Evolutionary conservation across 2,797 vertebrate species (phyloP).

Genomic region (Muraenolepis orangiensis): DNA sequence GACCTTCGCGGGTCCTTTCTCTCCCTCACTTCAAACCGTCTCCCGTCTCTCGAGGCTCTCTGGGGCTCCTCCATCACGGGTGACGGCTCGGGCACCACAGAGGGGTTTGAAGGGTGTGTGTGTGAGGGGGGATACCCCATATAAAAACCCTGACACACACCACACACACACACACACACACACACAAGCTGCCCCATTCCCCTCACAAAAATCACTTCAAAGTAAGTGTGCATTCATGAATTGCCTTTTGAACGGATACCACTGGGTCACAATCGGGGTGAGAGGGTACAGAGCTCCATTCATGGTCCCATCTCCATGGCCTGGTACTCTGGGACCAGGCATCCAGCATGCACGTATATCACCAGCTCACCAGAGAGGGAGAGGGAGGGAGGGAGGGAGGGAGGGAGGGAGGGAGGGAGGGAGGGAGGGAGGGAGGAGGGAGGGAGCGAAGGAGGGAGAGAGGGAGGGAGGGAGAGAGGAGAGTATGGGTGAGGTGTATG

Average conservation of each 20-base stretch:
- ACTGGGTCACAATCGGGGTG: slow-evolving; percentile 98
- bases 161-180: slow-evolving; percentile 10
- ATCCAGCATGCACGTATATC: slow-evolving; percentile 68
- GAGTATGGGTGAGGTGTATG: too few species aligned
- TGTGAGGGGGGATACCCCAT: slow-evolving; percentile 60
- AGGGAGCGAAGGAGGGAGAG: not conserved
- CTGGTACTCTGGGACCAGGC: slow-evolving; percentile 89
- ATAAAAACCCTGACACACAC: slow-evolving; percentile 33
- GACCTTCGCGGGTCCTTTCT: slow-evolving; percentile 95
- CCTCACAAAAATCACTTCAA: slow-evolving; percentile 83
- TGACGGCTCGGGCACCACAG: slow-evolving; percentile 65
- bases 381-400: slow-evolving; percentile 47
- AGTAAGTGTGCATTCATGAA: slow-evolving; percentile 98
- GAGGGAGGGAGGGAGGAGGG: slow-evolving; percentile 11
- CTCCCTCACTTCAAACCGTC: slow-evolving; percentile 93
- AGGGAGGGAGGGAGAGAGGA: slow-evolving; percentile 1
- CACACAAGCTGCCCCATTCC: slow-evolving; percentile 23
- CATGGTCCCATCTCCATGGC: slow-evolving; percentile 97
- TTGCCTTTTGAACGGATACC: slow-evolving; percentile 99
- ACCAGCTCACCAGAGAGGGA: slow-evolving; percentile 63
- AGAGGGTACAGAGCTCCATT: slow-evolving; percentile 90
- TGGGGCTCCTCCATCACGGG: slow-evolving; percentile 87
- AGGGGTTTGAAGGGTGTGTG: slow-evolving; percentile 24
- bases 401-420: slow-evolving; percentile 21
- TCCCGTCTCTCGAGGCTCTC: slow-evolving; percentile 95